Conservation (phyloP, 2,888 invertebrate genomes). For the Diadegma fenestrale region DNA sequence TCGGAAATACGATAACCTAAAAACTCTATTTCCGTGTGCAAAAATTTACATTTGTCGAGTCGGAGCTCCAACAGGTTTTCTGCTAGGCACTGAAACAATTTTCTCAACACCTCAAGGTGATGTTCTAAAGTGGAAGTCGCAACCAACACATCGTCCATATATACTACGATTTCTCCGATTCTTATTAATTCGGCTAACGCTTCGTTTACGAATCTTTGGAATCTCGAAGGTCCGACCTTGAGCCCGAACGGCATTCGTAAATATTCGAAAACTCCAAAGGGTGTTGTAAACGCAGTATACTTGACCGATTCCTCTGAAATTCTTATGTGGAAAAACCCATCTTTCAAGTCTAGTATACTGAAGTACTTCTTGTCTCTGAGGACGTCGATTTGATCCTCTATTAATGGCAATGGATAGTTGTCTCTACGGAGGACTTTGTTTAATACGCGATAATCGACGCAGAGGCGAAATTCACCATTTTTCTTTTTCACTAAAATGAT, state of each 20-base stretch:
- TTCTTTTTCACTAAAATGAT: constrained; percentile 63
- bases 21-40: constrained; percentile 68
- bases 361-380: constrained; percentile 58
- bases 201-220: constrained; percentile 49
- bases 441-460: constrained; percentile 54
- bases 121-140: constrained; percentile 60
- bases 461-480: constrained; percentile 49
- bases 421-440: constrained; percentile 46
- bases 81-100: constrained; percentile 48
- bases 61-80: constrained; percentile 61
- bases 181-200: constrained; percentile 44
- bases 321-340: constrained; percentile 67
- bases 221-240: constrained; percentile 41
- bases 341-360: constrained; percentile 58
- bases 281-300: constrained; percentile 68
- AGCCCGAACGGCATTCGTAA: constrained; percentile 62
- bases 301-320: constrained; percentile 62
- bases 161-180: constrained; percentile 56
- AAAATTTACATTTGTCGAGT: constrained; percentile 70
- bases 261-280: constrained; percentile 65
- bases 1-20: constrained; percentile 71
- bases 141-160: constrained; percentile 65
- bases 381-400: constrained; percentile 52
- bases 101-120: constrained; percentile 51
- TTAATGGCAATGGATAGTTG: constrained; percentile 65